These are phyloP conservation scores for Loripinus fragilis DNA, from an alignment of 2,888 invertebrate species.

Conservation along the genomic window DNA sequence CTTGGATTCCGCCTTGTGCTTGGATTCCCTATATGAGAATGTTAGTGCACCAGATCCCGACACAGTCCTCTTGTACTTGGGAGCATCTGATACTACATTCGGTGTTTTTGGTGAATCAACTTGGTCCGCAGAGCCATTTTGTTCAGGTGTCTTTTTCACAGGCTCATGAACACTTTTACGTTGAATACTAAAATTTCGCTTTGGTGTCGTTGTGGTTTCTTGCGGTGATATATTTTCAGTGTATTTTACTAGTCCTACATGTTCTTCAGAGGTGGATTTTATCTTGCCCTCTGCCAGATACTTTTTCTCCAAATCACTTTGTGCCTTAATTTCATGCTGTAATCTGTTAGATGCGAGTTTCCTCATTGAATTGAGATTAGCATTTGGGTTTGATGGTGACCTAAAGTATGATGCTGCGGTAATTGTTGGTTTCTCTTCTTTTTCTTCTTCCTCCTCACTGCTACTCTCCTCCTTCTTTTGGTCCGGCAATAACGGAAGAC, in stretches of 20 bases:
- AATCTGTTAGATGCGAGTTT: slow-evolving; percentile 87
- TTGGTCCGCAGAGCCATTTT: slow-evolving; percentile 55
- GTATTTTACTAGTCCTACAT: slow-evolving; percentile 84
- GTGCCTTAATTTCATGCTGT: slow-evolving; percentile 94
- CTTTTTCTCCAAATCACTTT: slow-evolving; percentile 92
- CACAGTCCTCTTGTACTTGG: slow-evolving; percentile 44
- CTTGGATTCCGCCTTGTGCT: slow-evolving; percentile 93
- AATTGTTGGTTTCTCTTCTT: slow-evolving; percentile 19
- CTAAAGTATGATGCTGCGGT: slow-evolving; percentile 24
- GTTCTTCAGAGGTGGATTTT: slow-evolving; percentile 86
- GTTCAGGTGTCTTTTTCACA: slow-evolving; percentile 30
- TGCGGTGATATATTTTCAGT: slow-evolving; percentile 65
- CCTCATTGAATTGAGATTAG: slow-evolving; percentile 71
- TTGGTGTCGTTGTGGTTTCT: slow-evolving; percentile 62
- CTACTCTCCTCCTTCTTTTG: slow-evolving; percentile 44
- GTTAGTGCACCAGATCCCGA: slow-evolving; percentile 59
- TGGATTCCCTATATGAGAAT: slow-evolving; percentile 88
- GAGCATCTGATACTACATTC: slow-evolving; percentile 43
- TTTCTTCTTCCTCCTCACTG: slow-evolving; percentile 30
- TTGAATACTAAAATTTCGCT: slow-evolving; percentile 73
- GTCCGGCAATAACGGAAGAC: slow-evolving; percentile 71
- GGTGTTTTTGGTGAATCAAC: slow-evolving; percentile 41
- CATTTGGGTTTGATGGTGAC: not conserved
- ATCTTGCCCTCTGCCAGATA: slow-evolving; percentile 88
- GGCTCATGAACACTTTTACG: slow-evolving; percentile 46